Evolutionary conservation across 2,113 vertebrate genomes (phyloP), one percentile per base, ranked within the genome.

Genomic region (Ailuropoda melanoleuca): DNA sequence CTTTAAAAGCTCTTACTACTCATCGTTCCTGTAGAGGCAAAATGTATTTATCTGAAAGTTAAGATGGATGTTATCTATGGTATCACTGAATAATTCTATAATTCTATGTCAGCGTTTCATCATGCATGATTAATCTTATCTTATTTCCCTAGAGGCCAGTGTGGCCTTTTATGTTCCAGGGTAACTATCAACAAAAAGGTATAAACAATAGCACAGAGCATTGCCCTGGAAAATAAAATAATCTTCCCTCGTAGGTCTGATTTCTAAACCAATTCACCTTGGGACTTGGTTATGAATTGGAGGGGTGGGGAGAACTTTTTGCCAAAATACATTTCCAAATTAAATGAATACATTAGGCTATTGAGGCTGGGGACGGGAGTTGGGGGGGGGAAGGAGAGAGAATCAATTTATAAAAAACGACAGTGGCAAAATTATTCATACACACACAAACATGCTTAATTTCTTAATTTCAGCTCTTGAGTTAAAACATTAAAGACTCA

Each of bases 271-370:
- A 17, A 90, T 88, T 91, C 37, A 43, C 58, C 56, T 68, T 75
- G 83, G 50, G 43, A 50, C 37, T 81, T 46, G 34, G 24, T 58
- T 90, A 78, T 39, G 37, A 93, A 50, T 56, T 88, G 53, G 58
- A 46, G 88, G 21, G 17, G n/a, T 48, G 48, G 72, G 39, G 31
- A 53, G 3, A 88, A 29, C 39, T 26, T 95, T 87, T 74, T 46
- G 48, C 64, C 48, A 80, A 89, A 86, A 80, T 68, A 85, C 18
- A 64, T 93, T 96, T 93, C n/a, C 90, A 82, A 91, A 85, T 50
- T 55, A 46, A 95, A 62, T 4, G 9, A 84, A 68, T 77, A 10
- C n/a, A n/a, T 86, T 70, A 58, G 53, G 26, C 31, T 95, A 8
- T 50, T 81, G 88, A 62, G 83, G 50, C 64, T 13, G 46, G 37